These are phyloP conservation scores for Octodonta nipae DNA, from an alignment of 2,888 invertebrate species.

Conservation along the genomic window DNA sequence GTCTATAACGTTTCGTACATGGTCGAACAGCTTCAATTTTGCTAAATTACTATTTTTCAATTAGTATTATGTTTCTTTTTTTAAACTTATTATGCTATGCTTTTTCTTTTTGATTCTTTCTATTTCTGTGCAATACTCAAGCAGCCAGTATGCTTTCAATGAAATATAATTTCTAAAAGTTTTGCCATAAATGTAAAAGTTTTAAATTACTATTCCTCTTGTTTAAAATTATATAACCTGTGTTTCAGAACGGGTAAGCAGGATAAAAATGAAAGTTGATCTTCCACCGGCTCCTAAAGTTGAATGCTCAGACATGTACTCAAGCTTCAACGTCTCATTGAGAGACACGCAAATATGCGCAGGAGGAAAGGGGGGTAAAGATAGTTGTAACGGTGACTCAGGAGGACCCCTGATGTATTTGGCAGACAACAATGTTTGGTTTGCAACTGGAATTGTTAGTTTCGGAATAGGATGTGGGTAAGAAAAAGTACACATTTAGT, in stretches of 20 bases:
- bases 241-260: slow-evolving; percentile 20
- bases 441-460: slow-evolving; percentile 52
- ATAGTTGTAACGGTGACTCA: slow-evolving; percentile 67
- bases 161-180: background rate
- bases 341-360: slow-evolving; percentile 54
- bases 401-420: slow-evolving; percentile 61
- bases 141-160: no score
- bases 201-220: no score
- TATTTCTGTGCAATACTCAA: no score
- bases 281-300: slow-evolving; percentile 43
- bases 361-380: slow-evolving; percentile 53
- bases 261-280: slow-evolving; percentile 49
- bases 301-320: slow-evolving; percentile 42
- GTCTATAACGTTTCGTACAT: no score
- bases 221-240: no score
- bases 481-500: no score
- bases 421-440: slow-evolving; percentile 26
- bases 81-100: no score
- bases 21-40: no score
- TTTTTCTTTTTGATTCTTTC: no score
- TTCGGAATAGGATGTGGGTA: slow-evolving; percentile 51
- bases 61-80: no score
- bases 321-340: slow-evolving; percentile 37
- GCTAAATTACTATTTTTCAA: no score
- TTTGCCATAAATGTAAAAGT: slow-evolving; percentile 2